These are phyloP conservation scores for Dascillus cervinus DNA, from an alignment of 2,888 invertebrate genomes.

Conservation along the genomic window DNA sequence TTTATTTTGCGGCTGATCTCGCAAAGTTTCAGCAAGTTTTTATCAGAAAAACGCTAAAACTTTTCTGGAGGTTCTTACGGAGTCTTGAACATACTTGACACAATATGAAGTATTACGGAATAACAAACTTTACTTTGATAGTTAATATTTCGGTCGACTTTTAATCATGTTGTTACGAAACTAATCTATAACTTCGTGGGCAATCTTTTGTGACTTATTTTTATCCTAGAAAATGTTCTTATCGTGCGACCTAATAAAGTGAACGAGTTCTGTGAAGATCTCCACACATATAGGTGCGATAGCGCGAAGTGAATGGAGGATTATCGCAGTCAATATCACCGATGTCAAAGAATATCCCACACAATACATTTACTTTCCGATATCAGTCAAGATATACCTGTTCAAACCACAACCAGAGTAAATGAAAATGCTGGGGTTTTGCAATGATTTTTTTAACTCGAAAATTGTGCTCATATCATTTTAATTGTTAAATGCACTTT, in stretches of 20 bases:
- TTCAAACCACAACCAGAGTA: constrained; percentile 5
- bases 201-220: too few species aligned
- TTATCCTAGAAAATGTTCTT: constrained; percentile 8
- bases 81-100: too few species aligned
- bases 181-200: too few species aligned
- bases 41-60: too few species aligned
- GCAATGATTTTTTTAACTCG: background rate
- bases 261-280: constrained; percentile 12
- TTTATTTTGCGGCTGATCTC: too few species aligned
- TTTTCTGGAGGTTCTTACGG: too few species aligned
- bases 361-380: constrained; percentile 15
- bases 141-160: too few species aligned
- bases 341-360: constrained; percentile 17
- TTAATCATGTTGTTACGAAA: too few species aligned
- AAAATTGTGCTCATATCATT: constrained; percentile 1
- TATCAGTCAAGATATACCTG: constrained; percentile 12
- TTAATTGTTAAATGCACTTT: background rate
- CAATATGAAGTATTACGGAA: too few species aligned
- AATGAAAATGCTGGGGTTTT: background rate
- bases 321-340: constrained; percentile 22
- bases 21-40: too few species aligned
- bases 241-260: constrained; percentile 18
- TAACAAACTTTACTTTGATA: too few species aligned
- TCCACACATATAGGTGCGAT: constrained; percentile 13
- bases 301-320: constrained; percentile 17